These are phyloP conservation scores for Opisthograptis luteolata DNA, from an alignment of 2,888 invertebrate genomes.

Conservation along the genomic window DNA sequence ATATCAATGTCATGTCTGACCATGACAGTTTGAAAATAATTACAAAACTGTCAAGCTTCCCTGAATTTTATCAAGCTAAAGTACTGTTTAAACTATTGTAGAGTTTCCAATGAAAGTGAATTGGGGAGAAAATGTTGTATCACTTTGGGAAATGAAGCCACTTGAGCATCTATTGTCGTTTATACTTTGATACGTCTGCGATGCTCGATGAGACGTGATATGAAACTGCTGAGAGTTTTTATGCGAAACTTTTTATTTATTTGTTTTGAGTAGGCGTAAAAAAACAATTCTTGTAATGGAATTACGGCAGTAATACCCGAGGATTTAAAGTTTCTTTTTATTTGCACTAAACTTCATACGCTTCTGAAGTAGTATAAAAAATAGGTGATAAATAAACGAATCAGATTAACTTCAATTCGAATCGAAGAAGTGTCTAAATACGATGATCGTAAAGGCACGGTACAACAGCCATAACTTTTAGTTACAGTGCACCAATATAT, in stretches of 20 bases:
- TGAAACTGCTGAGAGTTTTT: conserved; percentile 37
- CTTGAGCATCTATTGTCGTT: conserved; percentile 55
- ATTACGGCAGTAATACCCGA: conserved; percentile 29
- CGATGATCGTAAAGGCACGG: too few relatives aligned
- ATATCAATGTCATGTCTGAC: too few relatives aligned
- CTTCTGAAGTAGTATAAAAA: background rate
- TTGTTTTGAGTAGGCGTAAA: conserved; percentile 26
- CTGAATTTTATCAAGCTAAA: background rate
- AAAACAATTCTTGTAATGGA: conserved; percentile 24
- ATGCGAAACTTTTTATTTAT: conserved; percentile 35
- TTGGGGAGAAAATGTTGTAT: conserved; percentile 60
- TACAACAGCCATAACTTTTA: too few relatives aligned
- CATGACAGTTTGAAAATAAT: too few relatives aligned
- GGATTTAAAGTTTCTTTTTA: conserved; percentile 7
- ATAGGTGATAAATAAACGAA: background rate
- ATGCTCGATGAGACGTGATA: conserved; percentile 47
- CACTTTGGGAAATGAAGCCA: conserved; percentile 63
- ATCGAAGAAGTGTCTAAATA: too few relatives aligned
- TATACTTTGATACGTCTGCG: conserved; percentile 49
- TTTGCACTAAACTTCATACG: conserved; percentile 1
- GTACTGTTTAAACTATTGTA: conserved; percentile 39
- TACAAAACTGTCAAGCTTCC: background rate
- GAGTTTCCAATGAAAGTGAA: conserved; percentile 51
- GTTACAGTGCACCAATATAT: too few relatives aligned
- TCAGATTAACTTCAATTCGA: background rate